A percentile compares a stretch with the other conserved stretches of the same genome.
These are phyloP conservation scores for Bolinopsis microptera DNA, from an alignment of 37 sponge, comb jelly and placozoan species.

Conservation along the genomic window DNA sequence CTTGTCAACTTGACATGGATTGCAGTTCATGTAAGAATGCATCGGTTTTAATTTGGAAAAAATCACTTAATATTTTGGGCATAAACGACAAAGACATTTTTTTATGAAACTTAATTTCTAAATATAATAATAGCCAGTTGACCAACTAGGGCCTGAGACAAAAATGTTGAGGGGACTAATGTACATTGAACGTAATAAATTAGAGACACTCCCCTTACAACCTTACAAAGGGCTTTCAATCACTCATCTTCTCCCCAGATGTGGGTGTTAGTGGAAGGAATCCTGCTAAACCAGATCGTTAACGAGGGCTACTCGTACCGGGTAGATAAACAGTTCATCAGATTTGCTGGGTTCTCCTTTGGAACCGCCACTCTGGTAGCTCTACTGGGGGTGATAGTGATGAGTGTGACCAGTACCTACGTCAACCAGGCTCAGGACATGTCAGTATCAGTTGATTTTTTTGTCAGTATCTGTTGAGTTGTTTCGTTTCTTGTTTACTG, in stretches of 20 bases:
- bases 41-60: too few relatives aligned
- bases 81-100: too few relatives aligned
- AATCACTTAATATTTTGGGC: too few relatives aligned
- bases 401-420: background rate
- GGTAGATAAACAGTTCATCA: conserved; percentile 5
- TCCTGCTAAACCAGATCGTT: background rate
- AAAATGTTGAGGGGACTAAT: too few relatives aligned
- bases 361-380: background rate
- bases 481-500: background rate
- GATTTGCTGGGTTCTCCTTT: conserved; percentile 1
- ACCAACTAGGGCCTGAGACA: too few relatives aligned
- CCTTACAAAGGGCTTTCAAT: too few relatives aligned
- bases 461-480: background rate
- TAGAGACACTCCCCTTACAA: too few relatives aligned
- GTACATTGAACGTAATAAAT: too few relatives aligned
- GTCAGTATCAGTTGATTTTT: background rate
- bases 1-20: background rate
- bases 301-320: background rate
- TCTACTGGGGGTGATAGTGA: background rate
- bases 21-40: conserved; percentile 8
- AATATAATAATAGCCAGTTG: too few relatives aligned
- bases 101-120: too few relatives aligned
- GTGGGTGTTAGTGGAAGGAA: conserved; percentile 35
- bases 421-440: background rate
- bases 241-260: background rate